Base-by-base conservation (phyloP, 2,888 invertebrate species). In the Megastigmus dorsalis region DNA sequence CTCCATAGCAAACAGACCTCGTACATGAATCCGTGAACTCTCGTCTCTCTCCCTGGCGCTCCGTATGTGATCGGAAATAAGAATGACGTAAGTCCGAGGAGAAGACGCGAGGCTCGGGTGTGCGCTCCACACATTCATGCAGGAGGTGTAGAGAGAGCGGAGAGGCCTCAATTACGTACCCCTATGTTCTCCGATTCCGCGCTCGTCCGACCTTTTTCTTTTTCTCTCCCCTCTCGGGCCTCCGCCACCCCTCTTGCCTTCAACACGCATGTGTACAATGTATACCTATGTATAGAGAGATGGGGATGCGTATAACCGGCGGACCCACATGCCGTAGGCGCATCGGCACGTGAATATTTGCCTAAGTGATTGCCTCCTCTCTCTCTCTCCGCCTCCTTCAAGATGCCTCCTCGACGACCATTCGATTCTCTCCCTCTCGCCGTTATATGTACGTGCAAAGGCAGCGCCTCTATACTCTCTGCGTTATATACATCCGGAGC, bases 271-370 rank as follows among this genome's bases (percentile, higher is more conserved):
- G n/a, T n/a, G n/a, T n/a, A n/a, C n/a, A n/a, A n/a, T n/a, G n/a
- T n/a, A n/a, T n/a, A n/a, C n/a, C n/a, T n/a, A n/a, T n/a, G n/a
- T n/a, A n/a, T n/a, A n/a, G n/a, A n/a, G n/a, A 23, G 33, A 15
- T 43, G n/a, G n/a, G 13, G 26, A 18, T 13, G 9, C 3, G 13
- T 5, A 52, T 54, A 43, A 13, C 20, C 20, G 3, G 26, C 10
- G 28, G 30, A 77, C 85, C 85, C 86, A 84, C 85, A 85, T 85
- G 85, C 78, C 80, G 82, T 81, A 82, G 81, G 79, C 81, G 84
- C 81, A 83, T 82, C 81, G 83, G 81, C 80, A 85, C 82, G 83
- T 82, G 85, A 85, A 85, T 87, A 87, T 87, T 87, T 87, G 84
- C 84, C 82, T 84, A 85, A 87, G 86, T 86, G 87, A 86, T 85